phyloP scores from a whole-genome alignment of 2,888 invertebrate species.

The Petrolisthes cinctipes region DNA sequence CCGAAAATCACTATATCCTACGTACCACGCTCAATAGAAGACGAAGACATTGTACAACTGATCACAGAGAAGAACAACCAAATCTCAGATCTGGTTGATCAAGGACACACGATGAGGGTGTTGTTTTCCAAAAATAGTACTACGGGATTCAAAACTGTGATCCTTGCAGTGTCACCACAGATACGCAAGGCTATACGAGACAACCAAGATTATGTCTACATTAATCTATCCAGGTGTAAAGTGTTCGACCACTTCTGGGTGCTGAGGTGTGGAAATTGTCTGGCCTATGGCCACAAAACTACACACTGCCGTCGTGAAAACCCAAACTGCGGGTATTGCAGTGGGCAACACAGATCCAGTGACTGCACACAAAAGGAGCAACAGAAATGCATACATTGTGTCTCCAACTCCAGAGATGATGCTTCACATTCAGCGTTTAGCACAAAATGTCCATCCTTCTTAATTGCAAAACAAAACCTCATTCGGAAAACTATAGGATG shows the following conservation, averaged over 20 bases:
- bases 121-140: neutral
- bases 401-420: neutral
- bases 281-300: slow-evolving; percentile 11
- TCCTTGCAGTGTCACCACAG: neutral
- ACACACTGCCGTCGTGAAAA: neutral
- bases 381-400: neutral
- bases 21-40: neutral
- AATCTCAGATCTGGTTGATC: neutral
- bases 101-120: neutral
- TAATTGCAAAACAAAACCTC: neutral
- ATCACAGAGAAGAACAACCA: neutral
- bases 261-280: neutral
- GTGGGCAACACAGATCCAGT: neutral
- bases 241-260: slow-evolving; percentile 2
- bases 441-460: neutral
- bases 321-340: neutral
- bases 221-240: neutral
- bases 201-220: neutral
- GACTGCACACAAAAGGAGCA: neutral
- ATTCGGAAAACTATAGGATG: too few relatives aligned
- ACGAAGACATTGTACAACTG: neutral
- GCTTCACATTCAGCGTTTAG: neutral
- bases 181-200: neutral
- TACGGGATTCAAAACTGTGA: neutral
- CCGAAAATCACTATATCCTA: neutral